These are phyloP conservation scores for Myotis myotis DNA, from an alignment of 2,797 vertebrate species.

Conservation along the genomic window DNA sequence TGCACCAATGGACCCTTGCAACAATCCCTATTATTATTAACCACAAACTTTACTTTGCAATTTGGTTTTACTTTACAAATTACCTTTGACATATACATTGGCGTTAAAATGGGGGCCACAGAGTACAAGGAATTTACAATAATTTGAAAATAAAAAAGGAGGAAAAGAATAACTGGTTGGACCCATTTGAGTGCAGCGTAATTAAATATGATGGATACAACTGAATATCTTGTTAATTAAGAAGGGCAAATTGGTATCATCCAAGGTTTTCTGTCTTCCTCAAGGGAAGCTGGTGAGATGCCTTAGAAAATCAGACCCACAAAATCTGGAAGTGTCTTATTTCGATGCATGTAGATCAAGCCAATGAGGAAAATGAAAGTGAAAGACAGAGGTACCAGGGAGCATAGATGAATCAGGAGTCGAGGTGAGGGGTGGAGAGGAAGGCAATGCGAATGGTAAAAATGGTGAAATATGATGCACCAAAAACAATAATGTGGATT, in stretches of 20 bases:
- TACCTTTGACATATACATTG: not conserved
- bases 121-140: not conserved
- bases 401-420: not conserved
- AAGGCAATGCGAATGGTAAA: not conserved
- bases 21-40: not conserved
- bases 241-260: not conserved
- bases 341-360: not conserved
- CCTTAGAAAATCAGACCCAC: not conserved
- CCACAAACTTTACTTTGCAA: not conserved
- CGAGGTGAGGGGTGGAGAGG: rapidly evolving
- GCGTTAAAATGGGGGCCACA: not conserved
- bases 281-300: not conserved
- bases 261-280: not conserved
- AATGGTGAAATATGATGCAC: not conserved
- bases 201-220: not conserved
- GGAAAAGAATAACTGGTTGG: not conserved
- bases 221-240: not conserved
- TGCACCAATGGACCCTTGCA: not conserved
- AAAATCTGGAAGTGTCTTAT: not conserved
- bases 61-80: not conserved
- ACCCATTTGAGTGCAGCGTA: not conserved
- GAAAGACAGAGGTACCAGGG: not conserved
- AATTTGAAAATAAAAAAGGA: not conserved
- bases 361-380: not conserved
- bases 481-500: not conserved